Evolutionary conservation across 2,888 invertebrate genomes (phyloP).

Genomic region (Prosopocoilus inquinatus): DNA sequence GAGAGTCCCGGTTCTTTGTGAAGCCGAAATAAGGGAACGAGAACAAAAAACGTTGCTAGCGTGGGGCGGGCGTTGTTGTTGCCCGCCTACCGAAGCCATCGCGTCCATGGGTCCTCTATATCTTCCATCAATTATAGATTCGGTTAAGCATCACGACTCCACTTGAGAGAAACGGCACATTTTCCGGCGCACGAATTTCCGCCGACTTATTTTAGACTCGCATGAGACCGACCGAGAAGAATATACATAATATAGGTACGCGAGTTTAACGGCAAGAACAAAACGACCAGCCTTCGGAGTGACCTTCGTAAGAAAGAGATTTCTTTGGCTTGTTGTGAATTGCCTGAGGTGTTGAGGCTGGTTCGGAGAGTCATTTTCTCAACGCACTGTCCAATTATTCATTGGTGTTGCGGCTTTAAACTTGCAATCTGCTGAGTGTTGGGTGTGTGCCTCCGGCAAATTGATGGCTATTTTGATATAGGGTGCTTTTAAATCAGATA

Average conservation of each 20-base stretch:
- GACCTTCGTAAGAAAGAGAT: constrained; percentile 39
- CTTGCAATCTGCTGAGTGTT: constrained; percentile 34
- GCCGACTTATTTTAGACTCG: constrained; percentile 2
- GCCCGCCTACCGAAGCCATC: constrained; percentile 42
- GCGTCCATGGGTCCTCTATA: constrained; percentile 23
- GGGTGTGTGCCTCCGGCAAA: constrained; percentile 29
- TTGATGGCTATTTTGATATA: constrained; percentile 23
- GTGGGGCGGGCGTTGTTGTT: constrained; percentile 41
- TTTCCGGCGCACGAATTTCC: too few species aligned
- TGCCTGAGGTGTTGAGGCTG: constrained; percentile 37
- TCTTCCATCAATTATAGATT: constrained; percentile 22
- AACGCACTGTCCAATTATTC: constrained; percentile 43
- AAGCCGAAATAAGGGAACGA: constrained; percentile 45
- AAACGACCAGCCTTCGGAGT: constrained; percentile 28
- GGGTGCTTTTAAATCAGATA: constrained; percentile 19
- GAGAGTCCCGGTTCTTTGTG: constrained; percentile 41
- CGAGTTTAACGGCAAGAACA: constrained; percentile 10
- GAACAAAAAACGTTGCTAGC: constrained; percentile 36
- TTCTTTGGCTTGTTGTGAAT: constrained; percentile 38
- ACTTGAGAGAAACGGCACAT: neutral
- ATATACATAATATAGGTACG: constrained; percentile 4
- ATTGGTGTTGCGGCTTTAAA: constrained; percentile 37
- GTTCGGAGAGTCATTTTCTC: constrained; percentile 40
- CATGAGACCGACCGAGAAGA: constrained; percentile 7
- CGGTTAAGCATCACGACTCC: constrained; percentile 13